Conservation (phyloP, 2,888 invertebrate genomes). For the Scotopteryx bipunctaria region DNA sequence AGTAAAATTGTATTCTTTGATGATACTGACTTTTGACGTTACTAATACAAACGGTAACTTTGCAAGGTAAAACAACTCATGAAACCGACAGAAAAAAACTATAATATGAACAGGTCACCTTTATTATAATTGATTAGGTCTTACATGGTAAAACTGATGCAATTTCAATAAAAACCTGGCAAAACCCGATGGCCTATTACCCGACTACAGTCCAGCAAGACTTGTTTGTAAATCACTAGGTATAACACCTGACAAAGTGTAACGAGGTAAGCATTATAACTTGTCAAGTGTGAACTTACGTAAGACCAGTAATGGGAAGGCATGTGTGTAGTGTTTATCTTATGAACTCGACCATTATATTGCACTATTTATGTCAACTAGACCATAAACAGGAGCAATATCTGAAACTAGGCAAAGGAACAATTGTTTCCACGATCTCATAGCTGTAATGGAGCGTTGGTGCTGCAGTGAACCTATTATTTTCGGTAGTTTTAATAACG, state of each 20-base stretch:
- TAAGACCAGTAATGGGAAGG: slow-evolving; percentile 16
- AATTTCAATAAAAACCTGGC: slow-evolving; percentile 15
- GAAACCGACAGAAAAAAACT: not conserved
- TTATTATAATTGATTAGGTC: not conserved
- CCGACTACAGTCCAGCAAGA: slow-evolving; percentile 7
- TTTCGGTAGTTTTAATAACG: not conserved
- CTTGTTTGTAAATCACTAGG: slow-evolving; percentile 20
- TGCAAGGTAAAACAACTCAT: no score
- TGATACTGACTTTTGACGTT: no score
- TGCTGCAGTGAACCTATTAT: not conserved
- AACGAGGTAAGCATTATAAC: slow-evolving; percentile 16
- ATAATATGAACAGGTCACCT: not conserved
- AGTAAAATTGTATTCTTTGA: no score
- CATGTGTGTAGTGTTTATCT: slow-evolving; percentile 7
- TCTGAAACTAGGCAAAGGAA: not conserved
- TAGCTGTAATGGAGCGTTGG: no score
- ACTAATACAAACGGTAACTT: no score
- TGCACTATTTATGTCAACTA: not conserved
- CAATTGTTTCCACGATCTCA: no score
- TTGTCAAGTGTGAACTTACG: slow-evolving; percentile 32
- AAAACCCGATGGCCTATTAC: slow-evolving; percentile 13
- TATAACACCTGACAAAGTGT: slow-evolving; percentile 12
- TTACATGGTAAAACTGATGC: slow-evolving; percentile 4
- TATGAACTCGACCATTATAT: slow-evolving; percentile 1
- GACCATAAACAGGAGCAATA: not conserved